Evolutionary conservation across 1,140 invertebrate genomes (phyloP).

Genomic region (Heterodera carotae): DNA sequence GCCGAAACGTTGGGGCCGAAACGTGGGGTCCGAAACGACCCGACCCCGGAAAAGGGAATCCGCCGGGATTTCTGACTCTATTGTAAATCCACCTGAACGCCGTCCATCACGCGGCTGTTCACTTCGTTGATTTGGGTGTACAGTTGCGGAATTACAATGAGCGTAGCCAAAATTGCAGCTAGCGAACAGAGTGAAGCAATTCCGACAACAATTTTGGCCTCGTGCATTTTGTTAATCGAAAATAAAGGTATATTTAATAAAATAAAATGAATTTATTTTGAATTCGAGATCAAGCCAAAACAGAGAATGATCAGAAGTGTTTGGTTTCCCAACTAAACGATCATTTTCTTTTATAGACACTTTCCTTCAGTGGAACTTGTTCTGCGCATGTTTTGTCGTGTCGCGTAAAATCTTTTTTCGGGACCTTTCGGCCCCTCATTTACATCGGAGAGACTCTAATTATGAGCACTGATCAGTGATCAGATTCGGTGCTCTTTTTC

Average conservation of each 20-base stretch:
- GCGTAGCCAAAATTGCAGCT: slow-evolving; percentile 44
- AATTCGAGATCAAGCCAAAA: background rate
- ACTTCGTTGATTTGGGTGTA: slow-evolving; percentile 45
- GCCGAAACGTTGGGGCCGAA: no score
- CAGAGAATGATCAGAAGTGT: background rate
- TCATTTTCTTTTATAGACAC: background rate
- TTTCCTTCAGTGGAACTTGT: background rate
- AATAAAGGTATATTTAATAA: background rate
- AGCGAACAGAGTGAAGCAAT: slow-evolving; percentile 45
- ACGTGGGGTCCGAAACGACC: no score
- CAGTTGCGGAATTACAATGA: slow-evolving; percentile 42
- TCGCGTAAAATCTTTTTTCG: background rate
- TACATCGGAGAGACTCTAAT: background rate
- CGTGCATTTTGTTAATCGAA: slow-evolving; percentile 32
- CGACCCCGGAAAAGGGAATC: no score
- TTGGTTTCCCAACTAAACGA: background rate
- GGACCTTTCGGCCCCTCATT: background rate
- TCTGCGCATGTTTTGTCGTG: background rate
- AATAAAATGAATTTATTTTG: background rate
- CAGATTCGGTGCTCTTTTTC: background rate
- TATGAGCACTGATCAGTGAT: background rate
- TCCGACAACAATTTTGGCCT: slow-evolving; percentile 47
- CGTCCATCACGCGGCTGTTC: slow-evolving; percentile 38
- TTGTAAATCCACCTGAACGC: slow-evolving; percentile 24
- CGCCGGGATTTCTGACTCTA: no score